Evolutionary conservation across 2,888 invertebrate genomes (phyloP), one percentile per base, ranked within the genome.

Genomic region (Megamerina dolium): DNA sequence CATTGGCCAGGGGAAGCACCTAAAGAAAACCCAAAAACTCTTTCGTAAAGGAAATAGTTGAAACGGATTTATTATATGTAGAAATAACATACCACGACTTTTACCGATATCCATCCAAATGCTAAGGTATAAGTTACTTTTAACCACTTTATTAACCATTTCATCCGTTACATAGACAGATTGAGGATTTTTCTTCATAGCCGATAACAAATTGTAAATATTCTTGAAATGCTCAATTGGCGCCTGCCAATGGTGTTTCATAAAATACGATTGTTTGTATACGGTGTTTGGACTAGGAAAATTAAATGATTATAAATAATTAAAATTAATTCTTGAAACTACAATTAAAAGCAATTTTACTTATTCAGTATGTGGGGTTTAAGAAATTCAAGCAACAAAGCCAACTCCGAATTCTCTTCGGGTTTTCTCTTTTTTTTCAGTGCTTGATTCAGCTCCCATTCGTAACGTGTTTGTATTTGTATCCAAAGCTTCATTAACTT

Each of bases 401-500:
- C 39, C 3, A 64, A 39, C 16, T 53, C 45, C 0, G 58, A 48
- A 2, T 43, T 31, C 30, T 21, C 18, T 26, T 37, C 30, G 16
- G 40, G n/a, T n/a, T n/a, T n/a, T n/a, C n/a, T n/a, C 41, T 16
- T 12, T 10, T 32, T 12, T 26, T 13, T 13, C 2, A 12, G 18
- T 2, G 18, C n/a, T n/a, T 35, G 31, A 36, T 32, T 46, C 2
- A 59, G 6, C 47, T 68, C 64, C 59, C 66, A 67, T 37, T 68
- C 67, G 42, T 57, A 65, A 17, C 66, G 64, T 3, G 60, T 57
- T 23, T 48, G 43, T 5, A 67, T 42, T 4, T 56, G 46, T 9
- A 67, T 41, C 67, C 68, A 68, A 4, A 32, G 43, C 38, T 60
- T 64, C 52, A 68, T 58, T 3, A 66, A 49, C 41, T 64, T 66